Conservation (phyloP, 2,797 vertebrate species). For the Sternotherus odoratus region DNA sequence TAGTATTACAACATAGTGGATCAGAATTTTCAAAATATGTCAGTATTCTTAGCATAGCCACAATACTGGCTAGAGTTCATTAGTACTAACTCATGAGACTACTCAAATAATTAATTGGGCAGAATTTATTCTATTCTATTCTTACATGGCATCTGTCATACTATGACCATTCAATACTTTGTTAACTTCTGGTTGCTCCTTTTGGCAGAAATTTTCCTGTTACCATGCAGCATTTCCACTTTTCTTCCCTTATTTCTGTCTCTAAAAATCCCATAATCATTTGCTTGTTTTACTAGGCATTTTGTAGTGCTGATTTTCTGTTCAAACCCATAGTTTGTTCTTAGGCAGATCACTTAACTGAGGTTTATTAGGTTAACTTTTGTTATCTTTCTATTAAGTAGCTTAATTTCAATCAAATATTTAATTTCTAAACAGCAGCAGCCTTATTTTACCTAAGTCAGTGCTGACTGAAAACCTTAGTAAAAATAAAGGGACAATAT, state of each 20-base stretch:
- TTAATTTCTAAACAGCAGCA: neutral
- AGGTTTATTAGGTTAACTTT: neutral
- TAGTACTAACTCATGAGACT: neutral
- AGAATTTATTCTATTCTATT: neutral
- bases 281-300: neutral
- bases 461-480: neutral
- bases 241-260: neutral
- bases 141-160: accelerated
- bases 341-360: neutral
- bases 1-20: accelerated
- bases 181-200: neutral
- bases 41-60: accelerated
- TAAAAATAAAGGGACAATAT: neutral
- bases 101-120: neutral
- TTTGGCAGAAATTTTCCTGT: neutral
- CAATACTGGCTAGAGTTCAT: neutral
- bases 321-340: neutral
- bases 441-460: neutral
- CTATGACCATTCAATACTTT: neutral
- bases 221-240: accelerated
- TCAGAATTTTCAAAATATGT: accelerated
- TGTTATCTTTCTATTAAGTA: neutral
- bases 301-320: neutral
- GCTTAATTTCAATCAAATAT: neutral
- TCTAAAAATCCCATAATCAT: neutral